Conservation (phyloP, 2,888 invertebrate species). For the Drosophila mercatorum region DNA sequence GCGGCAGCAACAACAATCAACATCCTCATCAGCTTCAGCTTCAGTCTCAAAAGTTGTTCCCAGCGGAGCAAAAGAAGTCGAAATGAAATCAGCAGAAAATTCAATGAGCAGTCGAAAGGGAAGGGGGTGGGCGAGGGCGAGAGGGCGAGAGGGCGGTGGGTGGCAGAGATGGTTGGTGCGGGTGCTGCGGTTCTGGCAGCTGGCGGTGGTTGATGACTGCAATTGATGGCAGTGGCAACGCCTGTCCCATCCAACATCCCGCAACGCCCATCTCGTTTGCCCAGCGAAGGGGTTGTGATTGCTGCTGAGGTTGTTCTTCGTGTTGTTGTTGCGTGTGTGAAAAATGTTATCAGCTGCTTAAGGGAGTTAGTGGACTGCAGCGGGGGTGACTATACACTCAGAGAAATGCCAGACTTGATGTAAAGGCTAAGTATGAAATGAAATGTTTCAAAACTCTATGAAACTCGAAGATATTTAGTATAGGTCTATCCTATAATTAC, state of each 20-base stretch:
- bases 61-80: conserved; percentile 83
- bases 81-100: conserved; percentile 84
- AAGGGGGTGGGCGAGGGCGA: neutral
- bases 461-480: too few species aligned
- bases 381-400: conserved; percentile 1
- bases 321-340: conserved; percentile 47
- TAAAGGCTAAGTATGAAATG: too few species aligned
- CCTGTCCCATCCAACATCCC: conserved; percentile 19
- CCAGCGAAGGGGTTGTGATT: conserved; percentile 75
- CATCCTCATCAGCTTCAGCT: conserved; percentile 53
- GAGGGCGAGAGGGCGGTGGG: neutral
- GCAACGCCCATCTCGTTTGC: conserved; percentile 66
- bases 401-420: neutral
- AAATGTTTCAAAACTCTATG: too few species aligned
- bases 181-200: conserved; percentile 58
- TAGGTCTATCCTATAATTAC: too few species aligned
- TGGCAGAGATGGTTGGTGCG: neutral
- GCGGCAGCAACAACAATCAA: conserved; percentile 44
- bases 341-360: conserved; percentile 74
- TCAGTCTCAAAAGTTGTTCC: conserved; percentile 66
- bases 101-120: conserved; percentile 70
- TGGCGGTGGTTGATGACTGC: conserved; percentile 77
- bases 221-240: conserved; percentile 68
- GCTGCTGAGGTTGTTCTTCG: conserved; percentile 15
- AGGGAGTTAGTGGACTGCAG: conserved; percentile 25